Evolutionary conservation across 2,797 vertebrate genomes (phyloP).

Genomic region (Pantherophis alleghaniensis): DNA sequence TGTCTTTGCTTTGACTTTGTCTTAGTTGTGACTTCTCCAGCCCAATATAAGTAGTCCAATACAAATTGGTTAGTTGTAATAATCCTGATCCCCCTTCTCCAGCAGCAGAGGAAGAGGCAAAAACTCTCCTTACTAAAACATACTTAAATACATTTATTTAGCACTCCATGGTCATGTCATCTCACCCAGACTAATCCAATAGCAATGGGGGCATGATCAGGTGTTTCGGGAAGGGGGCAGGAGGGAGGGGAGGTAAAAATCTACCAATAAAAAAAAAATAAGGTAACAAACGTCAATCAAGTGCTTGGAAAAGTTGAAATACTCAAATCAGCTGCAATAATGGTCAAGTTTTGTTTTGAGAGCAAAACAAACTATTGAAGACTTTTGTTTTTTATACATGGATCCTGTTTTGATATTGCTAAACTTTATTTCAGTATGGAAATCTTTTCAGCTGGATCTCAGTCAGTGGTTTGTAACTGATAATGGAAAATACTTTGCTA

Average conservation of each 20-base stretch:
- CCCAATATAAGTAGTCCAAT: background rate
- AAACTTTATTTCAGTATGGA: slow-evolving; percentile 2
- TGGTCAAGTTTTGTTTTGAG: background rate
- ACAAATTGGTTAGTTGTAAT: background rate
- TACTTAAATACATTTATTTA: background rate
- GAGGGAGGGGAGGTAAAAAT: background rate
- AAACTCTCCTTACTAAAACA: background rate
- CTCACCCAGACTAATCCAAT: background rate
- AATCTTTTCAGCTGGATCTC: slow-evolving; percentile 8
- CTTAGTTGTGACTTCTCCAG: background rate
- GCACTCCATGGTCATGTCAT: background rate
- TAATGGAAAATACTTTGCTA: slow-evolving; percentile 25
- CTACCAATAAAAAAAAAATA: background rate
- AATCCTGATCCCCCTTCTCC: background rate
- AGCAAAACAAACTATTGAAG: background rate
- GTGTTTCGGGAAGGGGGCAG: background rate
- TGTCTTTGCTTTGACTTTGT: background rate
- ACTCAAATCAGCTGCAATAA: background rate
- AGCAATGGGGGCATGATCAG: background rate
- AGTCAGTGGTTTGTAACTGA: slow-evolving; percentile 10
- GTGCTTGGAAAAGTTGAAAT: background rate
- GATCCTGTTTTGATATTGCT: background rate
- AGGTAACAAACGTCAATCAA: background rate
- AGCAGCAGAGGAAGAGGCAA: background rate
- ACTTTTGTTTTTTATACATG: background rate